Conservation (phyloP, 1,140 invertebrate species). For the Solenopsis fugax region DNA sequence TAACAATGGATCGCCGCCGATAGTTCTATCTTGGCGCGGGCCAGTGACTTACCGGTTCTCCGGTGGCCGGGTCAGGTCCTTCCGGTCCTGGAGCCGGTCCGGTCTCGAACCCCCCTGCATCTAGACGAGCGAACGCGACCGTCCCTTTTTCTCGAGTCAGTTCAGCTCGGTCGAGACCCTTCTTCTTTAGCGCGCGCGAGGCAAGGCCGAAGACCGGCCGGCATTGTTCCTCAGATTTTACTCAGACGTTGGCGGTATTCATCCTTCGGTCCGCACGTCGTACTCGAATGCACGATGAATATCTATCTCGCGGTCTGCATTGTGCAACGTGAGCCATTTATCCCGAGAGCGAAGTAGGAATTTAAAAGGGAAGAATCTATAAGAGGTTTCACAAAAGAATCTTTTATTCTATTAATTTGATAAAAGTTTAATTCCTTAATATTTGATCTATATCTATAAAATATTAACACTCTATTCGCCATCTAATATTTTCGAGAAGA, state of each 20-base stretch:
- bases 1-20: conserved; percentile 45
- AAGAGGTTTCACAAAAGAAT: neutral
- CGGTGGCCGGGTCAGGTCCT: conserved; percentile 65
- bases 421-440: conserved; percentile 5
- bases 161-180: conserved; percentile 19
- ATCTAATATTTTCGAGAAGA: neutral
- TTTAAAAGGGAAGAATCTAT: neutral
- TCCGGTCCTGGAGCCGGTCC: conserved; percentile 62
- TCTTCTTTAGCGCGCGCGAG: conserved; percentile 13
- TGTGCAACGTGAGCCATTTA: conserved; percentile 22
- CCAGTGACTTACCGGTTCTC: conserved; percentile 56
- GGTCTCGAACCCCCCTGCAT: conserved; percentile 28
- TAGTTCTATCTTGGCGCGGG: neutral
- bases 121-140: conserved; percentile 59
- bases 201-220: conserved; percentile 26
- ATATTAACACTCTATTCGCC: neutral
- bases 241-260: conserved; percentile 20
- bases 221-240: conserved; percentile 56
- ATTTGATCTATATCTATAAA: neutral
- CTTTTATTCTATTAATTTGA: neutral
- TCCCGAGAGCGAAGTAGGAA: conserved; percentile 16
- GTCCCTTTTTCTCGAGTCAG: conserved; percentile 44
- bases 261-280: conserved; percentile 6
- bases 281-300: conserved; percentile 39
- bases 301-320: conserved; percentile 28